Base-by-base conservation (phyloP, 2,113 vertebrate species). In the Hyperopisus bebe region DNA sequence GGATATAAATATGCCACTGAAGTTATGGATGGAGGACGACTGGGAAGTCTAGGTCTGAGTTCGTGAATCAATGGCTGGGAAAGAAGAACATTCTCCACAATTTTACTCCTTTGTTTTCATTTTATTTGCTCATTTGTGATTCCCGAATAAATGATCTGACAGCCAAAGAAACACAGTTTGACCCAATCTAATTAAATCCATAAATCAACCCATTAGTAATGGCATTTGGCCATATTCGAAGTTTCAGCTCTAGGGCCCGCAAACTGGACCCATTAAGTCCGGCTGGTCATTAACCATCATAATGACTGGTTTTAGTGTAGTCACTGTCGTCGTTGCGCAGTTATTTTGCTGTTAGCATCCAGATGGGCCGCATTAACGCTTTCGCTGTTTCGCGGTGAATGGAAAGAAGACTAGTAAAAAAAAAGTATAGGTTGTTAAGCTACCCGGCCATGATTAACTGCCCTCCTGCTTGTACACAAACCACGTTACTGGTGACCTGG, bases 241-340 rank as follows among this genome's bases (percentile, higher is more conserved):
- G 89, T 90, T 93, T 89, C 91, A 90, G 89, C 91, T 88, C 42
- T 85, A 86, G 58, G 62, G 53, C 77, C 83, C 90, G 80, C 15
- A 90, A 87, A 58, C 70, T 3, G 0, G 94, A 89, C 92, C 92
- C 89, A 93, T 94, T 94, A 94, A 91, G 46, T 89, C 62, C 48
- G 21, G 70, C 87, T 89, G 90, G 89, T 93, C 92, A 91, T 94
- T 94, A 92, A 91, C 89, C 90, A 77, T 82, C 21, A 66, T 95
- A 93, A 94, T 92, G 92, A 91, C 77, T 91, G 92, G 90, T 92
- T 94, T 92, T 92, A 92, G 86, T 92, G 89, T 91, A 88, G 92
- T 88, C 85, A 44, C 91, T 89, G 90, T 51, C 89, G 87, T 91
- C 91, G 91, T 93, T 90, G 92, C 77, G 90, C 86, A 42, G 90